Percentiles rank a stretch among this genome's conserved stretches.
These are phyloP conservation scores for Dinocampus coccinellae DNA, from an alignment of 2,888 invertebrate species.

Conservation along the genomic window DNA sequence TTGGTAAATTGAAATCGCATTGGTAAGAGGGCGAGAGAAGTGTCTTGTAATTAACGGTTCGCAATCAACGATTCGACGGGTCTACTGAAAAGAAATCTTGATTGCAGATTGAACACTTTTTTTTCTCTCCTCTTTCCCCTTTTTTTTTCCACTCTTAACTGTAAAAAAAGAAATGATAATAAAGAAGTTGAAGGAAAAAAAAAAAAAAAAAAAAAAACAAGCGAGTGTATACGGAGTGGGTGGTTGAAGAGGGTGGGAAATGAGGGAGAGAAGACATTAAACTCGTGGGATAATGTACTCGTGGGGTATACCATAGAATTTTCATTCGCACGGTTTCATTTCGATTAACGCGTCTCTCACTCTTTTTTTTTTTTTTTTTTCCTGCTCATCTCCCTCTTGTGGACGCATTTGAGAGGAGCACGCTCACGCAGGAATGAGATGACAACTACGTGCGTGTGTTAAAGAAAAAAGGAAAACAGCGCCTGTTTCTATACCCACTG, in stretches of 20 bases:
- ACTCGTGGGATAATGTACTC: slow-evolving; percentile 53
- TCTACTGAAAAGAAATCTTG: slow-evolving; percentile 39
- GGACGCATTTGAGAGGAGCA: slow-evolving; percentile 28
- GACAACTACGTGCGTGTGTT: too few relatives aligned
- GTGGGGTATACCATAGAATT: slow-evolving; percentile 56
- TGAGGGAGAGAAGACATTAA: slow-evolving; percentile 50
- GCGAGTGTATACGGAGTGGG: slow-evolving; percentile 4
- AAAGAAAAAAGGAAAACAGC: neutral
- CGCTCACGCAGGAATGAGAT: neutral
- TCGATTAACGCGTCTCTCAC: slow-evolving; percentile 62
- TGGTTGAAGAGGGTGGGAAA: slow-evolving; percentile 30
- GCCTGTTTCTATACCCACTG: slow-evolving; percentile 10
- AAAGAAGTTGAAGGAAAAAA: too few relatives aligned
- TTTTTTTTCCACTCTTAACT: slow-evolving; percentile 15
- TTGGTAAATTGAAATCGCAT: slow-evolving; percentile 38
- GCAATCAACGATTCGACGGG: slow-evolving; percentile 35
- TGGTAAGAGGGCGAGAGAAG: slow-evolving; percentile 21
- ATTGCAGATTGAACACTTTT: slow-evolving; percentile 39
- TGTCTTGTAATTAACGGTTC: slow-evolving; percentile 39
- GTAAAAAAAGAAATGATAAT: slow-evolving; percentile 5
- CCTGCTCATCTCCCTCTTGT: neutral
- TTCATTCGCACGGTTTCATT: slow-evolving; percentile 68
- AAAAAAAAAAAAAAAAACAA: slow-evolving; percentile 18
- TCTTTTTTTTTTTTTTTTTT: neutral
- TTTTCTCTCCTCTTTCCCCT: slow-evolving; percentile 14